phyloP scores from a whole-genome alignment of 2,113 vertebrate genomes.

The Marmota flaviventris region DNA sequence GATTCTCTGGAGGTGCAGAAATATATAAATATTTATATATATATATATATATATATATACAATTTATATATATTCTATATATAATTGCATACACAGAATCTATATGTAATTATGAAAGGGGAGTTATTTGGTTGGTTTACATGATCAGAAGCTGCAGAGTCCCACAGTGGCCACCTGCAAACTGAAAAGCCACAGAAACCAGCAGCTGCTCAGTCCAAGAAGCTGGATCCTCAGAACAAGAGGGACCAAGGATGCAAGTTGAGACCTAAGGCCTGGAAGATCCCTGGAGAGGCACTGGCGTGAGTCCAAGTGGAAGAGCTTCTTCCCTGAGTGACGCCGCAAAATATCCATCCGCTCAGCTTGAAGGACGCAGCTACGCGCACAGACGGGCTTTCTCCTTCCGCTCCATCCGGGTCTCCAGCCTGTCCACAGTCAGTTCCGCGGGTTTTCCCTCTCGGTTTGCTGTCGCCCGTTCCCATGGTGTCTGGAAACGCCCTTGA shows the following conservation, averaged over 20 bases:
- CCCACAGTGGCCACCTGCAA: too few species aligned
- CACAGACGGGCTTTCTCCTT: neutral
- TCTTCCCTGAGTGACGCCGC: neutral
- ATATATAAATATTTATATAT: too few species aligned
- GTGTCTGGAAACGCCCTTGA: neutral
- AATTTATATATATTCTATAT: too few species aligned
- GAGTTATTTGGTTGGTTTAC: neutral
- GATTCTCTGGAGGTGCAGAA: neutral
- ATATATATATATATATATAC: too few species aligned
- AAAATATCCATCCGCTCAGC: neutral
- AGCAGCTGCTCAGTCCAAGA: neutral
- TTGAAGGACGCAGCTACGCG: too few species aligned
- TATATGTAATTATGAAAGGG: neutral
- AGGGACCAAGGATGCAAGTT: neutral
- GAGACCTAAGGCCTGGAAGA: neutral
- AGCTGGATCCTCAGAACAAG: neutral
- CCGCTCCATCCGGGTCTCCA: neutral
- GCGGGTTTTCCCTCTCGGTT: neutral
- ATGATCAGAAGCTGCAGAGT: neutral
- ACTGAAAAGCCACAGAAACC: neutral
- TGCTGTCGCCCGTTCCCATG: neutral
- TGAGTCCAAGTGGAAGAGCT: neutral
- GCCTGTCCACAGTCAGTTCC: neutral
- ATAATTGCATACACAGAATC: neutral
- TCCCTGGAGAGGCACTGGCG: neutral